Evolutionary conservation across 1,140 invertebrate genomes (phyloP), one percentile per base, ranked within the genome.

Genomic region (Araneus ventricosus): DNA sequence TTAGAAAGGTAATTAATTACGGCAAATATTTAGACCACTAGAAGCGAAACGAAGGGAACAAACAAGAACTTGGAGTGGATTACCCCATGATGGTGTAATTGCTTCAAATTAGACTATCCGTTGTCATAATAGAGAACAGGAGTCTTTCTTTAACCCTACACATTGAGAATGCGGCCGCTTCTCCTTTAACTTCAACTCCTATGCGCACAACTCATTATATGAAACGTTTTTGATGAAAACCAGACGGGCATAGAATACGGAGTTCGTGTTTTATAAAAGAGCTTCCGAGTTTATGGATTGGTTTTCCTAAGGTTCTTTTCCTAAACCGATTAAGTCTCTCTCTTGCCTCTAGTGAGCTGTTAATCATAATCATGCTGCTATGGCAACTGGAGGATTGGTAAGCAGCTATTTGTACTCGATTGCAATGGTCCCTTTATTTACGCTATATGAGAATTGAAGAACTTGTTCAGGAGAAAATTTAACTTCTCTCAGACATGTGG

Each of bases 261-360:
- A 93, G 91, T 93, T 93, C 84, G 85, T 93, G 91, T 87, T 93
- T 93, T 93, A 87, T 93, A 93, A 93, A 93, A 88, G 91, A 88
- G 91, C 84, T 92, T 41, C 52, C 37, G 91, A 87, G 63, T 93
- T 87, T 93, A 93, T 93, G 91, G 91, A 93, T 93, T 93, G 91
- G 91, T 93, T 93, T 93, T 93, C 91, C 91, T 93, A 39, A 87
- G 91, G 91, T 86, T 87, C 84, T 85, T 79, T 93, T 88, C 91
- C 91, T 93, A 93, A 93, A 93, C 91, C 91, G 91, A 93, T 93
- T 93, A 93, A 88, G 88, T 84, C 85, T 87, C 91, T 75, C 67
- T 93, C 90, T 45, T 75, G 67, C 45, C 84, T 79, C 84, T 61
- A 34, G 85, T 79, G 91, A 79, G 85, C 63, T 70, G 63, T 93